Evolutionary conservation across 2,888 invertebrate species (phyloP).

Genomic region (Digitonthophagus gazella): DNA sequence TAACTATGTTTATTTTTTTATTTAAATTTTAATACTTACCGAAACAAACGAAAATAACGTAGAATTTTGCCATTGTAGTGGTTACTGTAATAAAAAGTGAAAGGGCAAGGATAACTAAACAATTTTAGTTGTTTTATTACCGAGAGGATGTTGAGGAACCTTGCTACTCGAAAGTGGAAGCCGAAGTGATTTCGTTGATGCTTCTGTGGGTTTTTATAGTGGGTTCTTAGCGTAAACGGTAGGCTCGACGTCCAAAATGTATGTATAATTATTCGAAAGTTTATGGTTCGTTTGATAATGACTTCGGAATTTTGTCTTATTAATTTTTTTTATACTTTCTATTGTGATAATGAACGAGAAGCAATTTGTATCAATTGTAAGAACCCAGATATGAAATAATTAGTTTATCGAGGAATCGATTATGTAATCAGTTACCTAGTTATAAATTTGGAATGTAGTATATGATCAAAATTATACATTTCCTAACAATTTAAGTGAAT

Average conservation of each 20-base stretch:
- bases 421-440: no score
- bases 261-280: background rate
- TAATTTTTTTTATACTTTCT: background rate
- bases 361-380: no score
- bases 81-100: constrained; percentile 15
- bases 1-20: background rate
- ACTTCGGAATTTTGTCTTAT: background rate
- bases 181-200: background rate
- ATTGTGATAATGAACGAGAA: background rate
- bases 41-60: constrained; percentile 15
- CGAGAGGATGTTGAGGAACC: background rate
- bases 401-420: no score
- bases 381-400: no score
- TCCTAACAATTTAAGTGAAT: no score
- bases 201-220: background rate
- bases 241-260: background rate
- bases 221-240: background rate
- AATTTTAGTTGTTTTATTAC: background rate
- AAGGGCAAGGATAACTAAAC: background rate
- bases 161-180: background rate
- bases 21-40: constrained; percentile 13
- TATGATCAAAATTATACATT: no score
- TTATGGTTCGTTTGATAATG: background rate
- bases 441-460: no score
- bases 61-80: constrained; percentile 21